Evolutionary conservation across 1,140 invertebrate species (phyloP).

Genomic region (Drosophila nigrodunni): DNA sequence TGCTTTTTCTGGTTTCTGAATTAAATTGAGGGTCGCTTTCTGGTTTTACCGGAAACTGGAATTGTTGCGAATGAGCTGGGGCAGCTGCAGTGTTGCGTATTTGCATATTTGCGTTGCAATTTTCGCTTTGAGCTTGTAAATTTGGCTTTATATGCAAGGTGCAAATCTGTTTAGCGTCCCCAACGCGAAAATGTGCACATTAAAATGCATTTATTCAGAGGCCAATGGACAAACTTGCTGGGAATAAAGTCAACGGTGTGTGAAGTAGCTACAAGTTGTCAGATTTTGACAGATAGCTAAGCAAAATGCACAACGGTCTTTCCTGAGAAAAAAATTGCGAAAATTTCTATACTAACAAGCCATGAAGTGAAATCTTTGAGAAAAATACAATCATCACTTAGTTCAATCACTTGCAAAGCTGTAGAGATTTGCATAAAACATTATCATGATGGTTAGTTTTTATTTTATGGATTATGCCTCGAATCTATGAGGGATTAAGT

Average conservation of each 20-base stretch:
- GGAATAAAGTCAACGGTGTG: slow-evolving; percentile 59
- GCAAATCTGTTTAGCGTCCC: slow-evolving; percentile 76
- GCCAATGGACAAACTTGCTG: slow-evolving; percentile 61
- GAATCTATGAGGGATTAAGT: slow-evolving; percentile 26
- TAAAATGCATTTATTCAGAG: slow-evolving; percentile 77
- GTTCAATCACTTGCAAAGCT: slow-evolving; percentile 23
- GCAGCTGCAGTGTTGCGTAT: slow-evolving; percentile 44
- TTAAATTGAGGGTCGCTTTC: slow-evolving; percentile 24
- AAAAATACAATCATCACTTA: slow-evolving; percentile 1
- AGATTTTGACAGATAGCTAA: slow-evolving; percentile 26
- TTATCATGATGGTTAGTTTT: slow-evolving; percentile 16
- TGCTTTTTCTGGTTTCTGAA: not conserved
- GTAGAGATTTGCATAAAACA: slow-evolving; percentile 7
- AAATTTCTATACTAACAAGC: not conserved
- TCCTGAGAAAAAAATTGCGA: not conserved
- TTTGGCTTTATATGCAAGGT: slow-evolving; percentile 75
- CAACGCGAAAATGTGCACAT: slow-evolving; percentile 45
- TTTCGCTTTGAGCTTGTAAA: slow-evolving; percentile 73
- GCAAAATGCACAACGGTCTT: slow-evolving; percentile 5
- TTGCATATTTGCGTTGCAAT: slow-evolving; percentile 78
- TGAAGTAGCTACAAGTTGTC: slow-evolving; percentile 40
- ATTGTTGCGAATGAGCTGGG: not conserved
- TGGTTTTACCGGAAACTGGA: slow-evolving; percentile 1
- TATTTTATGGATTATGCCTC: slow-evolving; percentile 37
- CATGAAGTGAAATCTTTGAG: not conserved